Percentiles rank a stretch among this genome's conserved stretches.
Conservation (phyloP, 2,113 vertebrate genomes). For the Gopherus flavomarginatus region DNA sequence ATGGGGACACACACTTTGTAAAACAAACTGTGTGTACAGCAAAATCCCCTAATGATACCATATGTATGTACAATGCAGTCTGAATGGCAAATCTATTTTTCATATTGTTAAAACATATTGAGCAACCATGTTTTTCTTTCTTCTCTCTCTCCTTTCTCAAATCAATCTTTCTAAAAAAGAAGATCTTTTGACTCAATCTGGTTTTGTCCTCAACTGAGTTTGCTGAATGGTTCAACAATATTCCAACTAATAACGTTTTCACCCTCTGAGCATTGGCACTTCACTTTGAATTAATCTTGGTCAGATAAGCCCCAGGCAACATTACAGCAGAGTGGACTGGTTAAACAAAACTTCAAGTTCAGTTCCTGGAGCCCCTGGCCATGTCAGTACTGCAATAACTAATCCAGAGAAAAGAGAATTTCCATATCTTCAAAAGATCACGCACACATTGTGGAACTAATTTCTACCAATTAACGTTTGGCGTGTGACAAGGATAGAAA, state of each 20-base stretch:
- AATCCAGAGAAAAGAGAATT: neutral
- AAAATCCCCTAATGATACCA: neutral
- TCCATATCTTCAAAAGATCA: neutral
- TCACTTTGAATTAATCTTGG: slow-evolving; percentile 29
- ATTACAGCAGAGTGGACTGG: neutral
- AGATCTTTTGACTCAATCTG: neutral
- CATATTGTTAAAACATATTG: neutral
- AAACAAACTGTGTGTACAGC: fast-evolving
- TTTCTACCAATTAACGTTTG: slow-evolving; percentile 16
- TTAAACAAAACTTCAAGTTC: slow-evolving; percentile 10
- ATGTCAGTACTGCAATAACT: neutral
- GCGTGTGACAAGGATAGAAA: neutral
- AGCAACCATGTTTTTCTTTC: neutral
- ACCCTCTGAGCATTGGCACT: neutral
- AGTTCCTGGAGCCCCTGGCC: neutral
- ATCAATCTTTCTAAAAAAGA: neutral
- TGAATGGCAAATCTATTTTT: neutral
- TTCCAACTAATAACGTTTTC: slow-evolving; percentile 14
- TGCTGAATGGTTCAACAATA: neutral
- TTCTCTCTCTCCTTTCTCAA: neutral
- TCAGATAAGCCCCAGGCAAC: neutral
- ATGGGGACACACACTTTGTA: neutral
- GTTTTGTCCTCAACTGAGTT: neutral
- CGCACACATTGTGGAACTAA: neutral
- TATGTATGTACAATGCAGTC: neutral